Base-by-base conservation (phyloP, 2,797 vertebrate genomes). In the Crocidura indochinensis region DNA sequence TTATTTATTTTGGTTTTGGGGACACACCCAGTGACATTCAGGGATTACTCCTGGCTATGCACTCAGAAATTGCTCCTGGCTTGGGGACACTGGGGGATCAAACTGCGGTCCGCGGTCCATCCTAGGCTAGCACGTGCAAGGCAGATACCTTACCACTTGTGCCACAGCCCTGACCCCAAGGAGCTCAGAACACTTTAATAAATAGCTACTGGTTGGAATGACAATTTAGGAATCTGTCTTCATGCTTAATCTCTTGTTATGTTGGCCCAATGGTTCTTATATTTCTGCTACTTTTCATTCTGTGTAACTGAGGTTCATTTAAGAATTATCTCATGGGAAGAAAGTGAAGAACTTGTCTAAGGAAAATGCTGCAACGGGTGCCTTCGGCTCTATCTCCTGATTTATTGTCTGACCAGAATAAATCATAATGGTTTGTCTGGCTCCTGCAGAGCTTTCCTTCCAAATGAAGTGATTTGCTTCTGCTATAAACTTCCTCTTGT, bases 401-500 rank as follows among this genome's bases (percentile, higher is more conserved):
- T 95, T 95, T 49, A 87, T 92, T 94, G 82, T 68, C 0, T 68
- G 90, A 94, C 60, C 78, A 75, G 94, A 91, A 96, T 94, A 96
- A 97, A 90, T 96, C 95, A 1, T 86, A 95, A 82, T 79, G 14
- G 4, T 97, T 96, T 93, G 79, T 88, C 90, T 80, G 94, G 93
- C 94, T 94, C 96, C 91, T 85, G 92, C 69, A 9, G 94, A 94
- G 78, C 94, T 94, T 95, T 96, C 78, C 93, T 96, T 96, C 80
- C 79, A 93, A 97, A 96, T 94, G 93, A 97, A 95, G 88, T 94
- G 96, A 97, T 97, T 97, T 96, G 95, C 94, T 97, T 95, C 74
- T 84, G 62, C 88, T 60, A 67, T 96, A 95, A 97, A 96, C 95
- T 95, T 97, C 85, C 91, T 91, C 88, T 96, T 97, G 93, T 96